These are phyloP conservation scores for Tetragnatha versicolor DNA, from an alignment of 1,140 invertebrate species.

Conservation along the genomic window DNA sequence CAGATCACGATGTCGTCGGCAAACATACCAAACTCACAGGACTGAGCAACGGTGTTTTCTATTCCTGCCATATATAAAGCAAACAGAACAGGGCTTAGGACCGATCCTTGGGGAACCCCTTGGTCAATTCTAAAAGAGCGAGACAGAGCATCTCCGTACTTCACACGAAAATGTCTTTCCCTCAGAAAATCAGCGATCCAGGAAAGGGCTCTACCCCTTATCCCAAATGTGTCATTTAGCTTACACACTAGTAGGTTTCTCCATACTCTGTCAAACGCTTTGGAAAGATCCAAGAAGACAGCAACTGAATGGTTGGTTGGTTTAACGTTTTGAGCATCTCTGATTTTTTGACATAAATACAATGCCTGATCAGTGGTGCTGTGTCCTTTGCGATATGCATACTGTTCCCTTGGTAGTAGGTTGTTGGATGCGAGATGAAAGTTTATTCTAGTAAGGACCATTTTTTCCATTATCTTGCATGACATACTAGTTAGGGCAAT, in stretches of 20 bases:
- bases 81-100: background rate
- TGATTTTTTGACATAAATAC: background rate
- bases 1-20: background rate
- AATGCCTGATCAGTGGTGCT: background rate
- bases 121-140: background rate
- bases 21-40: constrained; percentile 1
- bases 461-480: background rate
- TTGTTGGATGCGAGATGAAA: background rate
- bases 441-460: background rate
- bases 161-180: background rate
- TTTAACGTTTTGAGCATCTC: background rate
- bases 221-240: background rate
- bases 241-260: background rate
- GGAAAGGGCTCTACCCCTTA: background rate
- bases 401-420: constrained; percentile 1
- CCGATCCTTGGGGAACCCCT: background rate
- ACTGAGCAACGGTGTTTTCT: background rate
- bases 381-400: background rate
- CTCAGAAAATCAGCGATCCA: constrained; percentile 1
- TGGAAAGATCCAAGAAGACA: background rate
- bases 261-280: background rate
- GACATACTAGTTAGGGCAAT: background rate
- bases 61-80: background rate
- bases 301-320: background rate
- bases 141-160: background rate